Base-by-base conservation (phyloP, 2,797 vertebrate genomes). In the Anguilla marmorata region DNA sequence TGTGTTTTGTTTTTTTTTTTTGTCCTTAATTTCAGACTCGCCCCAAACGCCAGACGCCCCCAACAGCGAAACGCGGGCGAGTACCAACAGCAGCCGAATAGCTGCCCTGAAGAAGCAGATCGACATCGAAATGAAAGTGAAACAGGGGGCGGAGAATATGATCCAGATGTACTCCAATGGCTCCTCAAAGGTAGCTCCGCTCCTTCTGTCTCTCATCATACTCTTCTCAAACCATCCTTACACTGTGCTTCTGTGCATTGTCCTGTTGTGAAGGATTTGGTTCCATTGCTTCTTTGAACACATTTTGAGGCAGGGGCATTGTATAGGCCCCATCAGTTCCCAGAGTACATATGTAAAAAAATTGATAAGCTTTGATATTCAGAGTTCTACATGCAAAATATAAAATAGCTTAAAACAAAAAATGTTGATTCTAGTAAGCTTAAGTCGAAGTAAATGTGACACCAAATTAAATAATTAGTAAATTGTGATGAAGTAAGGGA, bases 21-120 rank as follows among this genome's bases (percentile, higher is more conserved):
- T 86, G 7, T 33, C 3, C 76, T 85, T 63, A 37, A 14, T 94
- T 88, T 27, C 95, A 99, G 98, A 99, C 93, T 99, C 96, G 93
- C 98, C 98, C 86, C 93, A 97, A 93, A 99, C 98, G 87, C 97
- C 98, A 87, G 98, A 98, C 94, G 98, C 98, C 90, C 98, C 98
- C 24, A 98, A 97, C 93, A 98, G 97, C 56, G 98, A 99, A 93
- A 94, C 95, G 87, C 96, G 97, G 90, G 96, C 95, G 92, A 95
- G 95, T 93, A 96, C 96, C 4, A 98, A 96, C 94, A 98, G 95
- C 94, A 96, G 96, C 92, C 97, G 96, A 90, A 94, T 99, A 91
- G 97, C 94, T 80, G 97, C 96, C 86, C 96, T 98, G 92, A 97
- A 98, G 93, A 97, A 97, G 87, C 97, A 98, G 90, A 93, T 97